Conservation (phyloP, 1,140 invertebrate species). For the Brachionus asplanchnoidis region DNA sequence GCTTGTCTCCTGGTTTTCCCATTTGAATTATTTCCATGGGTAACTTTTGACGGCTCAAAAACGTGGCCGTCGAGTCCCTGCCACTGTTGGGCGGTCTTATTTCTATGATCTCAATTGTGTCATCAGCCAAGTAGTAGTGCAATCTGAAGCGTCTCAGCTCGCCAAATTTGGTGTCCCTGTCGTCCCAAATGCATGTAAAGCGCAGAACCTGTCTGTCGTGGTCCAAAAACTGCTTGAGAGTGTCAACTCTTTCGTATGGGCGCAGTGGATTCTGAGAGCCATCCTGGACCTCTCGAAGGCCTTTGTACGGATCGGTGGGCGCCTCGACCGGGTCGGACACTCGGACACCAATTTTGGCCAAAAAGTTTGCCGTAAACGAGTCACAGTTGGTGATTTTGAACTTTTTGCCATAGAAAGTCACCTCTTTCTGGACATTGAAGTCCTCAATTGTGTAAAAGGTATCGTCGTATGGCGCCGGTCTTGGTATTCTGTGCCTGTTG, state of each 20-base stretch:
- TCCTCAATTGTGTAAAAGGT: conserved; percentile 66
- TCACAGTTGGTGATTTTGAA: conserved; percentile 77
- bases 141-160: conserved; percentile 55
- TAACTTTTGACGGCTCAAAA: conserved; percentile 51
- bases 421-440: conserved; percentile 66
- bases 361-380: conserved; percentile 74
- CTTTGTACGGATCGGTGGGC: conserved; percentile 53
- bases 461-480: conserved; percentile 65
- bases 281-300: conserved; percentile 52
- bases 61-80: conserved; percentile 54
- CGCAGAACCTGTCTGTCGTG: conserved; percentile 57
- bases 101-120: conserved; percentile 57
- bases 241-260: conserved; percentile 57
- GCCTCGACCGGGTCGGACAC: conserved; percentile 56
- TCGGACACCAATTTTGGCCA: conserved; percentile 74
- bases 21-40: conserved; percentile 56
- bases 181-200: conserved; percentile 58
- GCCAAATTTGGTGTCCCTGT: conserved; percentile 56
- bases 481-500: conserved; percentile 69
- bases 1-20: conserved; percentile 62
- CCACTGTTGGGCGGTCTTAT: conserved; percentile 53
- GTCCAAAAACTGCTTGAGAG: conserved; percentile 56
- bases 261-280: conserved; percentile 53
- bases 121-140: conserved; percentile 56
- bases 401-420: conserved; percentile 67